Percentiles rank a stretch among this genome's conserved stretches.
phyloP scores from a whole-genome alignment of 1,140 invertebrate genomes.

The Eupeodes corollae region DNA sequence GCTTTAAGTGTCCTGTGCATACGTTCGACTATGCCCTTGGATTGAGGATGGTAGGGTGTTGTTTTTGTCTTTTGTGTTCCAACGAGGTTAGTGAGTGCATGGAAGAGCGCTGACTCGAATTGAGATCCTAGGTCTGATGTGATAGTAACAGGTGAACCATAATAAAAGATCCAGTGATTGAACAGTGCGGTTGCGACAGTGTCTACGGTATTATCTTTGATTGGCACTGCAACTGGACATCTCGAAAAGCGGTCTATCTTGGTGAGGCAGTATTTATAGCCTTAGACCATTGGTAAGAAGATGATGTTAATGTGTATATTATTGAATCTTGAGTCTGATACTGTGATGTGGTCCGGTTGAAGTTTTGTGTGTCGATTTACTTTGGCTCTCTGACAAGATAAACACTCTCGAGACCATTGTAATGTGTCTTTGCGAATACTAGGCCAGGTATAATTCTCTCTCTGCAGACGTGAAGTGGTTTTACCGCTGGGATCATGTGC shows the following conservation, averaged over 20 bases:
- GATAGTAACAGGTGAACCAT: conserved; percentile 13
- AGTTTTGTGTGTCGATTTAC: conserved; percentile 6
- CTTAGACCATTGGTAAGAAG: conserved; percentile 9
- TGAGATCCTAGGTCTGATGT: conserved; percentile 27
- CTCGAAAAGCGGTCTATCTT: too few relatives aligned
- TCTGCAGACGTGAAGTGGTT: too few relatives aligned
- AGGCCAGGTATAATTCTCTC: conserved; percentile 12
- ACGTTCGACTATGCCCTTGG: conserved; percentile 24
- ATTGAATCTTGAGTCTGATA: conserved; percentile 6
- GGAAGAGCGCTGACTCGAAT: conserved; percentile 21
- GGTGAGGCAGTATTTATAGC: conserved; percentile 11
- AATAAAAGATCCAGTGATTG: conserved; percentile 16
- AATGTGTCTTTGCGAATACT: conserved; percentile 14
- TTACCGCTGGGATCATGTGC: too few relatives aligned
- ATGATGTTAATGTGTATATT: conserved; percentile 28
- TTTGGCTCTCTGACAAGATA: conserved; percentile 22
- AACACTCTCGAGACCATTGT: conserved; percentile 10
- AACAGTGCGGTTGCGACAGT: conserved; percentile 20
- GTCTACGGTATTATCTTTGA: conserved; percentile 19
- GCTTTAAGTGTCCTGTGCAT: conserved; percentile 33
- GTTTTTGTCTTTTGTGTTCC: conserved; percentile 13
- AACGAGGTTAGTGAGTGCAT: conserved; percentile 7
- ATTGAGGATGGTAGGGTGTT: too few relatives aligned
- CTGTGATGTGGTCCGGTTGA: neutral
- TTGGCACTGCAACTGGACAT: conserved; percentile 29